Evolutionary conservation across 2,113 vertebrate genomes (phyloP), one percentile per base, ranked within the genome.

Genomic region (Microcebus jonahi): DNA sequence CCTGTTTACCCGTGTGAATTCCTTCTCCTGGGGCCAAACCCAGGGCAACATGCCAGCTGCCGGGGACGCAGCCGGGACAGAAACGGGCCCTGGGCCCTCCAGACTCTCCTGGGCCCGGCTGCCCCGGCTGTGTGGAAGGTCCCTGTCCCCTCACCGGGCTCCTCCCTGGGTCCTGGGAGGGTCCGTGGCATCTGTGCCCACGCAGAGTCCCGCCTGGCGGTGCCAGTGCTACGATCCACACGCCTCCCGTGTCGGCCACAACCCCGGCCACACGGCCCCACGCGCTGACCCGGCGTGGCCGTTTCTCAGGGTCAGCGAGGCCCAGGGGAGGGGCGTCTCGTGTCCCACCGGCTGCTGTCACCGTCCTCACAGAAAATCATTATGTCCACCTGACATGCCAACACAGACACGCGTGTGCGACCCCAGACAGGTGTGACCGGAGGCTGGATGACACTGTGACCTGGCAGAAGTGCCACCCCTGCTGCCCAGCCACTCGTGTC

Each of bases 211-310:
- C 25, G 71, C 14, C 71, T 73, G 39, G 13, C 6, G 12, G 13
- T 27, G 3, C 13, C 25, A 75, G 71, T 12, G 25, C 71, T 15
- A 6, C 10, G 11, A 12, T 11, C 25, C 36, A 71, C 21, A 23
- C 10, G 70, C 34, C 34, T 71, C 8, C 42, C 25, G 15, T 45
- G 42, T 8, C 7, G 39, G 70, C 45, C 42, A 29, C 25, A 13
- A 1, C 21, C 70, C 21, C 11, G 6, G 70, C 21, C 36, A 71
- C 11, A 6, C 1, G 36, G 70, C 36, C 68, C 68, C 21, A 25
- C 21, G 11, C 1, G 2, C 21, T 13, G 36, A 71, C 9, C 68
- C 0, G 20, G 68, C 4, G 23, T 9, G 2, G 21, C 36, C 2
- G 36, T 21, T 71, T 39, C 36, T 39, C 10, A 10, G 17, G 20